phyloP scores from a whole-genome alignment of 1,140 invertebrate species.

The Neuroterus valhalla region DNA sequence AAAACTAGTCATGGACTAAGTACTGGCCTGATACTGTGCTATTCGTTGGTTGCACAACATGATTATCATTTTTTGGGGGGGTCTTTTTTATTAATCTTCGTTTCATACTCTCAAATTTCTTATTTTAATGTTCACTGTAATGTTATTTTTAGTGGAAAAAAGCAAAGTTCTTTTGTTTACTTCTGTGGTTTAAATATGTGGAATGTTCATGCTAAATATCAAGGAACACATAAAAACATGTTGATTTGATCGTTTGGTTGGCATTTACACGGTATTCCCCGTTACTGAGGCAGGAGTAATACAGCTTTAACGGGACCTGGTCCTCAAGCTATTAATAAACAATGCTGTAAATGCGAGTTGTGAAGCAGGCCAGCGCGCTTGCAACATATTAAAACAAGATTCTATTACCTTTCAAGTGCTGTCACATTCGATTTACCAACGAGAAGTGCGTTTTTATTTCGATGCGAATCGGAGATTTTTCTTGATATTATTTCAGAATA shows the following conservation, averaged over 20 bases:
- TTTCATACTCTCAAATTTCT: too few species aligned
- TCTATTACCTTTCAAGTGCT: not conserved
- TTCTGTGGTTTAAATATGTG: not conserved
- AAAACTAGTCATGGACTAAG: too few species aligned
- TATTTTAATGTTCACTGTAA: too few species aligned
- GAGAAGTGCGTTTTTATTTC: not conserved
- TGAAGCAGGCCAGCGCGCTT: constrained; percentile 30
- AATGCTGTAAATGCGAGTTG: constrained; percentile 32
- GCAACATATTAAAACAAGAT: not conserved
- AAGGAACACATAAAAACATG: not conserved
- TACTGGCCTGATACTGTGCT: too few species aligned
- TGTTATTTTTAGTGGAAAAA: too few species aligned
- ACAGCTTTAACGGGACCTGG: constrained; percentile 67
- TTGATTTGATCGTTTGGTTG: constrained; percentile 39
- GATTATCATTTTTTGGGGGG: too few species aligned
- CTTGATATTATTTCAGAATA: too few species aligned
- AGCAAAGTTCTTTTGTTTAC: not conserved
- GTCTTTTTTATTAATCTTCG: too few species aligned
- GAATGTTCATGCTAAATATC: not conserved
- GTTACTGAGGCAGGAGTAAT: constrained; percentile 58
- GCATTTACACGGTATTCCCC: constrained; percentile 47
- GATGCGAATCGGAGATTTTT: not conserved
- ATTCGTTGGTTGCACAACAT: too few species aligned
- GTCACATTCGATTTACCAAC: not conserved
- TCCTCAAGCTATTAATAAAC: constrained; percentile 60